Base-by-base conservation (phyloP, 2,113 vertebrate species). In the Vulpes ferrilata region DNA sequence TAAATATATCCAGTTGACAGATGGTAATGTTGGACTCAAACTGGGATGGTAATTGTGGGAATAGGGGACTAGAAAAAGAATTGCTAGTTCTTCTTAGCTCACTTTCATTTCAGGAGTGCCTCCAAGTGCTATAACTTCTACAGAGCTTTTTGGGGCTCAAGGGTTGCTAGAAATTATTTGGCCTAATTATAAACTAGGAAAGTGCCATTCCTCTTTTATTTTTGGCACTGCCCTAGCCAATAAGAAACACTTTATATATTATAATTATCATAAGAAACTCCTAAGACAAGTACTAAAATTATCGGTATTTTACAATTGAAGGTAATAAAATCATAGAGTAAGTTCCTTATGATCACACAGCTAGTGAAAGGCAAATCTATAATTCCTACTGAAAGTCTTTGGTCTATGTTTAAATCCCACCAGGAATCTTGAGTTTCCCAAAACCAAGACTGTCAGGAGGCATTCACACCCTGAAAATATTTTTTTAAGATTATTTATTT, bases 301-400 rank as follows among this genome's bases (percentile, higher is more conserved):
- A 32, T 35, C n/a, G 78, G 5, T 15, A 27, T 79, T 92, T 96
- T 93, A 79, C 11, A 93, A 51, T 9, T 53, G 86, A 92, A 92
- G 16, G 17, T 88, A 91, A 86, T 60, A 32, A 82, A 65, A 3
- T 81, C n/a, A 35, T 71, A 88, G 43, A 57, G 23, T 73, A 71
- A 32, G 12, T 86, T 86, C 11, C 11, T 81, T 11, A 13, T 64
- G 17, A 85, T 90, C 48, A 81, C 35, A 76, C 48, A 88, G 9
- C 1, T 30, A 57, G 25, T n/a, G 65, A 88, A 83, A 78, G 23
- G 4, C 8, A 38, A 17, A 64, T 48, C 62, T 69, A 32, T 11
- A 53, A 74, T 84, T 94, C 25, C 32, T 80, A 48, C 48, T 88
- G 43, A 67, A 87, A 17, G 25, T 67, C 13, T 76, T 96, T 69